phyloP scores from a whole-genome alignment of 2,113 vertebrate species.

The Myanophis thanlyinensis region DNA sequence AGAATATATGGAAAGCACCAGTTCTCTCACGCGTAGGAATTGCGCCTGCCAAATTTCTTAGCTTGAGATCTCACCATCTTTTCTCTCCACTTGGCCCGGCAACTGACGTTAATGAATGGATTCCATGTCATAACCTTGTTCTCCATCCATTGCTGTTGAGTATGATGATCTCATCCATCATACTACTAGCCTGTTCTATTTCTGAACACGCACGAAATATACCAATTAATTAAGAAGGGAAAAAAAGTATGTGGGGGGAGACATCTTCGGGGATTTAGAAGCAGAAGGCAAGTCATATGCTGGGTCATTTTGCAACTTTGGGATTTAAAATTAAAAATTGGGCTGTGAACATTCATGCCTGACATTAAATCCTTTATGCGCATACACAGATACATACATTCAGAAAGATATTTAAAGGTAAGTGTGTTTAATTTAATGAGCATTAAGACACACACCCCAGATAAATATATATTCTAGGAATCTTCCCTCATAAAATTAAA shows the following conservation, averaged over 20 bases:
- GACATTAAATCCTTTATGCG: background rate
- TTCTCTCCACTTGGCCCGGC: background rate
- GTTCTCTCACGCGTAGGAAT: background rate
- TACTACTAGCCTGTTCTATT: background rate
- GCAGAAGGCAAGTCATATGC: background rate
- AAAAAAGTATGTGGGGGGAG: rapidly evolving
- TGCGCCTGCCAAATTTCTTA: background rate
- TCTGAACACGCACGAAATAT: background rate
- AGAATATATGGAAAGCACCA: background rate
- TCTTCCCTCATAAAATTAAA: conserved; percentile 46
- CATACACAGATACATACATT: background rate
- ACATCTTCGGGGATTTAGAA: conserved; percentile 11
- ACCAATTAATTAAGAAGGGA: background rate
- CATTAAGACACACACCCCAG: background rate
- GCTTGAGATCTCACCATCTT: background rate
- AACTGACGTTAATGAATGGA: background rate
- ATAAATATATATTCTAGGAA: conserved; percentile 47
- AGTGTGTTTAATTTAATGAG: conserved; percentile 41
- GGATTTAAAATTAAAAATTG: conserved; percentile 39
- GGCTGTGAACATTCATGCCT: conserved; percentile 34
- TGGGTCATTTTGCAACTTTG: conserved; percentile 37
- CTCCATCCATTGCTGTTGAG: background rate
- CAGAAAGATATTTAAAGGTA: conserved; percentile 1
- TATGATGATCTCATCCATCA: background rate
- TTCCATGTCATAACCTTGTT: background rate